Evolutionary conservation across 2,113 vertebrate species (phyloP), one percentile per base, ranked within the genome.

Genomic region (Stictonetta naevosa): DNA sequence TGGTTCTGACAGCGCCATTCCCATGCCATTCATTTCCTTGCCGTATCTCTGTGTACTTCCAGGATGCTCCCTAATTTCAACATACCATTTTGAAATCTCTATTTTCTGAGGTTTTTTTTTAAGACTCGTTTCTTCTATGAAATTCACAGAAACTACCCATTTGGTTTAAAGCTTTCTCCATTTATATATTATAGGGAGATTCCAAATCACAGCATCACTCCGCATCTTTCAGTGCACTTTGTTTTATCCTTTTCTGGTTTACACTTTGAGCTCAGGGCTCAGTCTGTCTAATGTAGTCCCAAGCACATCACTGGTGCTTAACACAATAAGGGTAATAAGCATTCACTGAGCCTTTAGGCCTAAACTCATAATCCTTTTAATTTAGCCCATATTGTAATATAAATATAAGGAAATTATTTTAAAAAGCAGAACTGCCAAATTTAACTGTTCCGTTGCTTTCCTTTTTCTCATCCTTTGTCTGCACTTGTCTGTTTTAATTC

Each of bases 361-460:
- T 95, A 48, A 90, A 73, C 14, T 79, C 40, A 40, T 83, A 68
- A 73, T 87, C 18, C 66, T 76, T 95, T 89, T 83, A 36, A 85
- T 95, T 92, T 82, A 66, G 12, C 36, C 29, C 6, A 58, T 83
- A 69, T 83, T 80, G 53, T 73, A 86, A 84, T 66, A 87, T 68
- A 83, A 92, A 53, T 71, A 33, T 8, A 68, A 85, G 71, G 81
- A 85, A 82, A 20, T 56, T 58, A 23, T 93, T 78, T 87, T 67
- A 67, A 26, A 89, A 91, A 88, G 40, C n/a, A 69, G 23, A 38
- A 28, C 42, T 84, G 62, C 46, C 42, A 18, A 23, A 71, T 73
- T 69, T 82, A 78, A 71, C 85, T 78, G 33, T 75, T 86, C 3
- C 4, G 7, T 89, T 92, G 8, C 58, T 75, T 84, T 68, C 19